Evolutionary conservation across 2,888 invertebrate species (phyloP).

Genomic region (Tethea ocularis): DNA sequence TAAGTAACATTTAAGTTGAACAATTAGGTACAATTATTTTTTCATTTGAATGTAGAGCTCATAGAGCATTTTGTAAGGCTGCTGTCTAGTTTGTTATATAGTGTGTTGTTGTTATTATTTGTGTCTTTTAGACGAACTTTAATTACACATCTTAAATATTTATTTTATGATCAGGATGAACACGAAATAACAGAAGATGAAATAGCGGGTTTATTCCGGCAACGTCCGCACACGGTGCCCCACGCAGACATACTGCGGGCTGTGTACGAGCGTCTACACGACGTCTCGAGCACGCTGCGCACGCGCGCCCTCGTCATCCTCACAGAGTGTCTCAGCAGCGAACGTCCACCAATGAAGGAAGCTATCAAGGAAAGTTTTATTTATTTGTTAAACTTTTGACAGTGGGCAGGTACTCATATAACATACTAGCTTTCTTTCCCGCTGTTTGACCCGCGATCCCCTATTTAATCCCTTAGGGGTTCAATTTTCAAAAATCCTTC

Average conservation of each 20-base stretch:
- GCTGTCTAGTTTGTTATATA: no score
- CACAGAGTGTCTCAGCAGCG: slow-evolving; percentile 72
- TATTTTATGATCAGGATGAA: slow-evolving; percentile 26
- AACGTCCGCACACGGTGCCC: slow-evolving; percentile 55
- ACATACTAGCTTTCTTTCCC: no score
- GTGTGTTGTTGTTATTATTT: no score
- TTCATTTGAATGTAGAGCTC: background rate
- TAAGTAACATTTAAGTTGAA: no score
- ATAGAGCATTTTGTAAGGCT: no score
- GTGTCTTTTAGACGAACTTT: no score
- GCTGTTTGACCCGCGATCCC: no score
- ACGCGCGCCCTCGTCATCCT: slow-evolving; percentile 85
- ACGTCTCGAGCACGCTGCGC: slow-evolving; percentile 84
- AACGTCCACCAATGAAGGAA: slow-evolving; percentile 42
- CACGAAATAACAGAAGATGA: slow-evolving; percentile 53
- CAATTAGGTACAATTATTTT: no score
- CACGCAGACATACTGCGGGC: slow-evolving; percentile 71
- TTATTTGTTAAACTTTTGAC: background rate
- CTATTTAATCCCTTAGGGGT: no score
- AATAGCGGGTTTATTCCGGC: slow-evolving; percentile 42
- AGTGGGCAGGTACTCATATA: no score
- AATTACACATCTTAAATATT: no score
- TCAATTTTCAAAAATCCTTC: no score
- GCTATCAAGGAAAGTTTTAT: slow-evolving; percentile 51
- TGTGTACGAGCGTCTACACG: slow-evolving; percentile 79